These are phyloP conservation scores for Typhlichthys eigenmanni DNA, from an alignment of 2,797 vertebrate species.

Conservation along the genomic window DNA sequence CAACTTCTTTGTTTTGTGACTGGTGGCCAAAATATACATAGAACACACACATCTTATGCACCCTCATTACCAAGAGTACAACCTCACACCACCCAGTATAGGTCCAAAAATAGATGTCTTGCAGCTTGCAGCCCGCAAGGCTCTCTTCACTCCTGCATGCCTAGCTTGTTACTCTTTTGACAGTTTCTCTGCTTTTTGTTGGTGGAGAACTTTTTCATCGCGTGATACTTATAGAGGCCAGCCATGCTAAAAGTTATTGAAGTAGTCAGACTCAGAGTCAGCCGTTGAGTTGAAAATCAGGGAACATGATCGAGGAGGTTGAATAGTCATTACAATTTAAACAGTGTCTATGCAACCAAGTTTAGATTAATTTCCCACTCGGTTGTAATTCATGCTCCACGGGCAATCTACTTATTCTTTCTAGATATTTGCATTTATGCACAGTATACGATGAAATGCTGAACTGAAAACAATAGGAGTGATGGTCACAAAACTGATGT, in stretches of 20 bases:
- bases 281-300: neutral
- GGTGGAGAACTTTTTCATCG: conserved; percentile 47
- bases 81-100: conserved; percentile 31
- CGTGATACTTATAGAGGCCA: conserved; percentile 31
- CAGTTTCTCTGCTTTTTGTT: conserved; percentile 30
- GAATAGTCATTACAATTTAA: neutral
- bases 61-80: conserved; percentile 53
- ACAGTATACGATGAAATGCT: neutral
- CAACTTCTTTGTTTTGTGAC: conserved; percentile 27
- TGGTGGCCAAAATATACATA: conserved; percentile 20
- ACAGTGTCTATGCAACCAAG: neutral
- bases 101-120: conserved; percentile 60
- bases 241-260: conserved; percentile 16
- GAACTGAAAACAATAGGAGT: conserved; percentile 1
- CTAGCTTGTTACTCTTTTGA: conserved; percentile 56
- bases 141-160: conserved; percentile 54
- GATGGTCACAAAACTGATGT: conserved; percentile 10
- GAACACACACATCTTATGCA: conserved; percentile 42
- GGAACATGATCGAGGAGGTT: neutral
- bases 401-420: neutral
- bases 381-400: neutral
- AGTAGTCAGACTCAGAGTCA: conserved; percentile 9
- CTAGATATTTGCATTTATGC: neutral
- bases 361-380: neutral
- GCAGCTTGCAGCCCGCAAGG: conserved; percentile 58